A percentile compares a stretch with the other conserved stretches of the same genome.
Conservation (phyloP, 2,797 vertebrate genomes). For the Carapus acus region DNA sequence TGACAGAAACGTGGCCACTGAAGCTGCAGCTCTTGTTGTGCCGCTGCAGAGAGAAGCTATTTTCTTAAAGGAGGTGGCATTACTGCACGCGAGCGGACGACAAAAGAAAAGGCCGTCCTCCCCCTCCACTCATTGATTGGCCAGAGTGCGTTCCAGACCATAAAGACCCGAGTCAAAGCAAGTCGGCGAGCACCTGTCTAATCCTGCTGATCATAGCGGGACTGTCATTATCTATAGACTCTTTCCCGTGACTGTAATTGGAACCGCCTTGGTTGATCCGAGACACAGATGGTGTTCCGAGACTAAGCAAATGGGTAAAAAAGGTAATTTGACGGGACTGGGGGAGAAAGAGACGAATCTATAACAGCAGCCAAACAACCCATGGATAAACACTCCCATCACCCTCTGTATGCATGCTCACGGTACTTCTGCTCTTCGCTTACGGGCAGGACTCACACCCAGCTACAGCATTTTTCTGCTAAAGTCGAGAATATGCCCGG, state of each 20-base stretch:
- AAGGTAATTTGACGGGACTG: slow-evolving; percentile 58
- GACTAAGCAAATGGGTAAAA: slow-evolving; percentile 55
- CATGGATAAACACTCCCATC: background rate
- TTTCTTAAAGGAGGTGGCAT: slow-evolving; percentile 23
- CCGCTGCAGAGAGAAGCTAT: slow-evolving; percentile 8
- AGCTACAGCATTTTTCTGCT: background rate
- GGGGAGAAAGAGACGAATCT: slow-evolving; percentile 55
- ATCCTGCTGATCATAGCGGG: slow-evolving; percentile 73
- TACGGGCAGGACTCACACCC: background rate
- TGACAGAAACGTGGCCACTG: background rate
- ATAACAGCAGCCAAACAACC: slow-evolving; percentile 50
- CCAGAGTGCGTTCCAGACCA: slow-evolving; percentile 41
- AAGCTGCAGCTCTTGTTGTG: background rate
- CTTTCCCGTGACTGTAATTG: slow-evolving; percentile 67
- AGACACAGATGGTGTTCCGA: slow-evolving; percentile 71
- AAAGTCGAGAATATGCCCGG: background rate
- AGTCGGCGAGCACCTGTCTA: slow-evolving; percentile 66
- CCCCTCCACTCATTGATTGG: slow-evolving; percentile 45
- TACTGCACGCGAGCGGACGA: slow-evolving; percentile 21
- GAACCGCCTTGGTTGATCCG: slow-evolving; percentile 60
- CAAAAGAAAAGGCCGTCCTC: slow-evolving; percentile 35
- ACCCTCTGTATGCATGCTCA: background rate
- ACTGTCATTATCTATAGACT: slow-evolving; percentile 64
- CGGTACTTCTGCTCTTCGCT: slow-evolving; percentile 4
- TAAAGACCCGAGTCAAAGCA: slow-evolving; percentile 56